Percentiles rank a stretch among this genome's conserved stretches.
Conservation (phyloP, 1,140 invertebrate genomes). For the Dufourea novaeangliae region DNA sequence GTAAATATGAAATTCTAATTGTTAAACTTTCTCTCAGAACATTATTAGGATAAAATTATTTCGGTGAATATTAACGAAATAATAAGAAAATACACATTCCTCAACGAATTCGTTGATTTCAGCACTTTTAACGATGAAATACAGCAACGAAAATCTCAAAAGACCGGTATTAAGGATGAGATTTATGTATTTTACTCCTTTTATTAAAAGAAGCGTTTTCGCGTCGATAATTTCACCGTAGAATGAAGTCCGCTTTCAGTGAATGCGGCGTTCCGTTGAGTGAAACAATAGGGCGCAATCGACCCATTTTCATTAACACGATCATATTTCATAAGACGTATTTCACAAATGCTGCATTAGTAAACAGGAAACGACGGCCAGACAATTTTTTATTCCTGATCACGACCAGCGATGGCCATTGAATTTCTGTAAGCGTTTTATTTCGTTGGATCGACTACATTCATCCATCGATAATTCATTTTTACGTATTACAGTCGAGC, state of each 20-base stretch:
- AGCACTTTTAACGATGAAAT: not conserved
- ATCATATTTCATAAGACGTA: slow-evolving; percentile 45
- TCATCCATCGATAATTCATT: too few species aligned
- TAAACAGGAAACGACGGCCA: slow-evolving; percentile 36
- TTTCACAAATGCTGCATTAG: slow-evolving; percentile 45
- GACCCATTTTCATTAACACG: slow-evolving; percentile 52
- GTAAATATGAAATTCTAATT: too few species aligned
- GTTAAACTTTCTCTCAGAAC: not conserved
- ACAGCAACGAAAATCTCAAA: not conserved
- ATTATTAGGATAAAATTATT: too few species aligned
- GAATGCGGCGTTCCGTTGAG: slow-evolving; percentile 33
- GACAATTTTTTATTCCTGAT: slow-evolving; percentile 22
- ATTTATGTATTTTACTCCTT: not conserved
- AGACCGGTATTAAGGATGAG: not conserved
- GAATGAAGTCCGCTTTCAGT: slow-evolving; percentile 35
- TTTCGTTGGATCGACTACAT: not conserved
- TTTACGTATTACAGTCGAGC: too few species aligned
- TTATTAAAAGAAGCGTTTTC: slow-evolving; percentile 20
- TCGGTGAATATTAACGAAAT: not conserved
- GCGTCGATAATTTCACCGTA: slow-evolving; percentile 41
- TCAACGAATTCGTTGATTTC: not conserved
- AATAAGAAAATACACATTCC: not conserved
- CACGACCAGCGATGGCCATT: not conserved
- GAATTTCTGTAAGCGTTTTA: not conserved
- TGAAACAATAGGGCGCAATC: slow-evolving; percentile 47